A percentile compares a stretch with the other conserved stretches of the same genome.
These are phyloP conservation scores for Lymantria monacha DNA, from an alignment of 2,888 invertebrate species.

Conservation along the genomic window DNA sequence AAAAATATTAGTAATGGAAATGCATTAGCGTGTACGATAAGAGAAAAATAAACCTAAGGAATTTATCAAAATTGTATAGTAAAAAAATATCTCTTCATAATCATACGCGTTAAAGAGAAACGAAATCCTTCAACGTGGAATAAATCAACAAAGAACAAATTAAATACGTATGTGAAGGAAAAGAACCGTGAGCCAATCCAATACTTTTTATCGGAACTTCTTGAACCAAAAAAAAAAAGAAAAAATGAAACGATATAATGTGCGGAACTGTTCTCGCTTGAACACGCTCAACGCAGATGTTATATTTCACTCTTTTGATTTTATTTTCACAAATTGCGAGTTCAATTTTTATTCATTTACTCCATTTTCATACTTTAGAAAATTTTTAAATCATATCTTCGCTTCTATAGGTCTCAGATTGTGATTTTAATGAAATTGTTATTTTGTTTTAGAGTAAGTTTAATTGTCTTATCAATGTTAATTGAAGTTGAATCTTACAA, in stretches of 20 bases:
- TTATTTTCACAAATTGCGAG: slow-evolving; percentile 27
- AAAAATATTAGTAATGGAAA: too few relatives aligned
- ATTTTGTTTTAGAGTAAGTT: not conserved
- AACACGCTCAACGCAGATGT: slow-evolving; percentile 44
- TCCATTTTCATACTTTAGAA: slow-evolving; percentile 10
- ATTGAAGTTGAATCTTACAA: not conserved
- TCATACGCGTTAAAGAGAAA: slow-evolving; percentile 55
- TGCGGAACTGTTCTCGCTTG: slow-evolving; percentile 35
- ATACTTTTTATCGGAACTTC: slow-evolving; percentile 46
- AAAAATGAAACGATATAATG: slow-evolving; percentile 44
- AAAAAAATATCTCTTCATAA: slow-evolving; percentile 37
- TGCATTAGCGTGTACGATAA: too few relatives aligned
- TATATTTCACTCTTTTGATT: slow-evolving; percentile 44
- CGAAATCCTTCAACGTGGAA: slow-evolving; percentile 59
- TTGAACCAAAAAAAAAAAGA: slow-evolving; percentile 47
- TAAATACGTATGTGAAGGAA: slow-evolving; percentile 64
- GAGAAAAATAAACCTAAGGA: too few relatives aligned
- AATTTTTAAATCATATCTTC: slow-evolving; percentile 4
- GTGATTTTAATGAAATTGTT: not conserved
- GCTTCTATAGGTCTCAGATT: not conserved
- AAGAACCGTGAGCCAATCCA: slow-evolving; percentile 55
- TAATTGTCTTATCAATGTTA: not conserved
- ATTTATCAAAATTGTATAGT: too few relatives aligned
- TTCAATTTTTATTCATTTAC: slow-evolving; percentile 23
- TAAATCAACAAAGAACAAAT: slow-evolving; percentile 69